phyloP scores from a whole-genome alignment of 2,797 vertebrate species.

The Tamandua tetradactyla region DNA sequence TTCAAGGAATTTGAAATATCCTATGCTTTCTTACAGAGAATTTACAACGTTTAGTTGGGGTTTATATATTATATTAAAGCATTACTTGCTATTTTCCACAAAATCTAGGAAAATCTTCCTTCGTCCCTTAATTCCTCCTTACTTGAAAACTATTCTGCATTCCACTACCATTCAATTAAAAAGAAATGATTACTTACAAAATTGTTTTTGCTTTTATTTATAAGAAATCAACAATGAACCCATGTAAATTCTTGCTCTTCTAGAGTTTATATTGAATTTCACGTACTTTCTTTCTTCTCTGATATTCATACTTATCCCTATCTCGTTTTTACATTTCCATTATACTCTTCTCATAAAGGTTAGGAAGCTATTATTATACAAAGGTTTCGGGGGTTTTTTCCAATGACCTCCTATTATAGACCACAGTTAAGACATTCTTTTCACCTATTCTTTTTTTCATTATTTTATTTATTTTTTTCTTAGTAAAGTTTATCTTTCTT shows the following conservation, averaged over 20 bases:
- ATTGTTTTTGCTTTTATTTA: constrained; percentile 22
- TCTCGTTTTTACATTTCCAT: background rate
- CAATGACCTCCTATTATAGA: background rate
- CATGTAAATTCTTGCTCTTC: constrained; percentile 18
- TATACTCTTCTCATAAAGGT: background rate
- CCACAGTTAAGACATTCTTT: background rate
- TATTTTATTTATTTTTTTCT: no score
- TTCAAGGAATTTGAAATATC: constrained; percentile 11
- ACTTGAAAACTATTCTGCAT: constrained; percentile 38
- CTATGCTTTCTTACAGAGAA: constrained; percentile 18
- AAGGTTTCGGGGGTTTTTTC: background rate
- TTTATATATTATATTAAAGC: constrained; percentile 25
- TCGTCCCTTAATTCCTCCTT: no score
- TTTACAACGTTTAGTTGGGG: background rate
- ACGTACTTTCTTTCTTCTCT: constrained; percentile 28
- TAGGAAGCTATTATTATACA: background rate
- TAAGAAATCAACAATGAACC: constrained; percentile 6
- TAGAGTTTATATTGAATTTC: constrained; percentile 39
- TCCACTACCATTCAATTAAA: constrained; percentile 1
- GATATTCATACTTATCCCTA: background rate
- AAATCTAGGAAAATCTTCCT: constrained; percentile 19
- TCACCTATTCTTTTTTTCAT: constrained; percentile 29
- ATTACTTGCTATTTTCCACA: constrained; percentile 18
- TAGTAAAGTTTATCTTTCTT: no score
- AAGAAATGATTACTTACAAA: constrained; percentile 39